Evolutionary conservation across 2,888 invertebrate genomes (phyloP), one percentile per base, ranked within the genome.

Genomic region (Agrochola lota): DNA sequence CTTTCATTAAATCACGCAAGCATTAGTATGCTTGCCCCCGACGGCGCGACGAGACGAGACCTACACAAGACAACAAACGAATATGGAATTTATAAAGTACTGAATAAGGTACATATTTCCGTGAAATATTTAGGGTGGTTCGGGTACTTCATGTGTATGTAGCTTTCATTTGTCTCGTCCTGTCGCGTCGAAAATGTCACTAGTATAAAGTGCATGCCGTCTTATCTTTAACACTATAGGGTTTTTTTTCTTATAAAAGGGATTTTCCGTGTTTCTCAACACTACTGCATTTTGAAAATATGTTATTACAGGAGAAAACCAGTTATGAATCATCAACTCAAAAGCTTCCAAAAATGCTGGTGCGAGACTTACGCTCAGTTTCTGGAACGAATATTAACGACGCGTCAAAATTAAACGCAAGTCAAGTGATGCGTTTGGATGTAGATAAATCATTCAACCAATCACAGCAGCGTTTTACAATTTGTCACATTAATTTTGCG

Each of bases 101-200:
- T 84, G 0, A 49, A 57, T 57, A 84, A 81, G 80, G 80, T 81
- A 81, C 84, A 81, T 80, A 80, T 80, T 80, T 71, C 81, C 68
- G 35, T 84, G 74, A 69, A 23, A 46, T 40, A 55, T 74, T 68
- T 66, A 52, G 81, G 66, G 52, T 82, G 82, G 77, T 82, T 26
- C 59, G 35, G 78, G 77, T 30, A 40, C 35, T 57, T 64, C 55
- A 63, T 69, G 71, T 81, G 63, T 67, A 81, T 80, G 60, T 78
- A 83, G 66, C 70, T 68, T 63, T 70, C 49, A 68, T 76, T 64
- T 71, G 62, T 70, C 57, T 63, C 60, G 17, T 71, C 80, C 69
- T 77, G 77, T 69, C 55, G 76, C 68, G 83, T 63, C 78, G 67
- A 49, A 23, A 17, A 17, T 76, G 52, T 66, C 17, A 82, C 52